Evolutionary conservation across 92 coral and sea anemone genomes (phyloP), one percentile per base, ranked within the genome.

Genomic region (Bergia sp.): DNA sequence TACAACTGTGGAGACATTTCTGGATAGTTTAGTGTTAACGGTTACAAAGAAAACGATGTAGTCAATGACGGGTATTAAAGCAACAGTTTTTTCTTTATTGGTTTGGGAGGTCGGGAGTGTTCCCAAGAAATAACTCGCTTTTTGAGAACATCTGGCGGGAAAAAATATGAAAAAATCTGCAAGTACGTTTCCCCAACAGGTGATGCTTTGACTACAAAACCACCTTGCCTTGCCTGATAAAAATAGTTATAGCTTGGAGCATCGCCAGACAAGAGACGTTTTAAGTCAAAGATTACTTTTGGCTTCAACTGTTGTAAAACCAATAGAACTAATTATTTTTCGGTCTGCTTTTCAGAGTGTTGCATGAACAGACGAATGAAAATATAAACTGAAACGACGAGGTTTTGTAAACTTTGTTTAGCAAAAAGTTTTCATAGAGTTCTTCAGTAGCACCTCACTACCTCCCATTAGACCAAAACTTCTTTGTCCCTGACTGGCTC

Each of bases 211-310:
- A 61, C 67, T 61, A 20, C 23, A 15, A 15, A 3, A 16, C 69
- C 69, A 85, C 86, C 38, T 16, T 76, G 43, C 21, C 21, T 16
- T 76, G 49, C 49, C 42, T 76, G 80, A 13, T 39, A 76, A 23
- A 12, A 20, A 76, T 76, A 76, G 80, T 42, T 76, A 76, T 20
- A 39, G 80, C 40, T 8, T 76, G 23, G 49, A 76, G 80, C 49
- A 23, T 76, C 80, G 80, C 49, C 80, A 39, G 3, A 20, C 29
- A n/a, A 1, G 42, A 40, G 5, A 49, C 4, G 67, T 3, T 38
- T 38, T 65, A 20, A n/a, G 18, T 44, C 73, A 76, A 49, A 45
- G 65, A 73, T 61, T 38, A 10, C 18, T 18, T 18, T 23, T 18
- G 72, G 21, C 13, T 12, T 69, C 61, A 23, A 45, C 45, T 36